Base-by-base conservation (phyloP, 2,113 vertebrate genomes). In the Salvelinus fontinalis region DNA sequence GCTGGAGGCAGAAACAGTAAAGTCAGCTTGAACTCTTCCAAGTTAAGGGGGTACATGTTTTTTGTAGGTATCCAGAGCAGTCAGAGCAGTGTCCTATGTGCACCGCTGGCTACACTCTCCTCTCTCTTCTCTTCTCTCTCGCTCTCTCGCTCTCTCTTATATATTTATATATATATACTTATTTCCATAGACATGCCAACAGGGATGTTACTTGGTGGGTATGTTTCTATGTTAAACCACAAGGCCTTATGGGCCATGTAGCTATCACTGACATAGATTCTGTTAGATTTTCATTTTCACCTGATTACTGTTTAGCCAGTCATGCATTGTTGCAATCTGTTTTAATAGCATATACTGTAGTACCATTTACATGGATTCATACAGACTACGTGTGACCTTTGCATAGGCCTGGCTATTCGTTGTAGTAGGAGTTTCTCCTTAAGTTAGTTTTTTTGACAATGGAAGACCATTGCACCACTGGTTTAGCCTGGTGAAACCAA, bases 31-130 rank as follows among this genome's bases (percentile, higher is more conserved):
- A 85, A 87, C 77, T 81, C 87, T 86, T 87, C 84, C 86, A 89
- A 75, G 88, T 92, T 93, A 90, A 91, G 86, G 90, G 31, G 31
- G 31, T 31, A 31, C 90, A 92, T n/a, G 90, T 86, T 92, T 91
- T 90, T 90, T 93, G 89, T 87, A 82, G 85, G 88, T 88, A 88
- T 90, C 85, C 76, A 72, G 70, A 87, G 85, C 86, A 85, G 81
- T 11, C 48, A 9, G 48, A 49, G 48, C 31, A 31, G 48, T 79
- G 85, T 82, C 79, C 81, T 67, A 75, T 90, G 79, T 84, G 87
- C 84, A 78, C 77, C 83, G 79, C 77, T 79, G 85, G 79, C 84
- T 26, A 26, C 26, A 26, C 26, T 26, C 26, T 26, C 1, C 26
- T 26, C 26, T 26, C 26, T 26, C 26, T 26, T 26, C 26, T 26